These are phyloP conservation scores for Synergus japonicus DNA, from an alignment of 2,888 invertebrate genomes.

Conservation along the genomic window DNA sequence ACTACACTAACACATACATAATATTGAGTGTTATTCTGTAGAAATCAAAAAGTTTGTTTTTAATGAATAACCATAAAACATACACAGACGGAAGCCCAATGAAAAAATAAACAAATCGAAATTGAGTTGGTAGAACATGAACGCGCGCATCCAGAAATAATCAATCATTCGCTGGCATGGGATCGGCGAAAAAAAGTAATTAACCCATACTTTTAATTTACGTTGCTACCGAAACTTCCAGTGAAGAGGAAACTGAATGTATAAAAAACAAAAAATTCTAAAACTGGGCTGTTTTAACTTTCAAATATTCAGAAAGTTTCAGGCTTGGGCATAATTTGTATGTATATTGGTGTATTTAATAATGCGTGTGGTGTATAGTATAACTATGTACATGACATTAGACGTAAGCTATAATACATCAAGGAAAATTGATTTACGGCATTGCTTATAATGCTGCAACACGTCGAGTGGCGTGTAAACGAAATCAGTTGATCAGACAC, in stretches of 20 bases:
- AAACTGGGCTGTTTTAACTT: neutral
- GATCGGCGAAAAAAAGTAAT: conserved; percentile 19
- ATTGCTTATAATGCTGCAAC: neutral
- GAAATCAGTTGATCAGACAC: conserved; percentile 25
- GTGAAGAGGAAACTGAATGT: neutral
- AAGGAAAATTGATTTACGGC: conserved; percentile 23
- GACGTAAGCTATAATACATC: no score
- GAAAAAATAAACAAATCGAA: conserved; percentile 6
- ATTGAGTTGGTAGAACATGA: neutral
- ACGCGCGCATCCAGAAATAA: conserved; percentile 6
- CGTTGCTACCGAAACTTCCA: neutral
- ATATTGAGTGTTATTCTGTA: neutral
- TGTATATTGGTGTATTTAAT: neutral
- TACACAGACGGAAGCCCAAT: neutral
- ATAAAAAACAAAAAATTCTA: neutral
- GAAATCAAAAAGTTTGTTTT: neutral
- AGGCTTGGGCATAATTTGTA: neutral
- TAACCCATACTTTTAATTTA: conserved; percentile 21
- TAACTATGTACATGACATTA: no score
- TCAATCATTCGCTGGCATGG: conserved; percentile 13
- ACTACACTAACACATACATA: neutral
- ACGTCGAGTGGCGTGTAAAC: conserved; percentile 12
- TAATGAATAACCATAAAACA: conserved; percentile 15
- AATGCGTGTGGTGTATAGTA: neutral
- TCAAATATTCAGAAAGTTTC: neutral